Conservation (phyloP, 2,113 vertebrate genomes). For the Craseonycteris thonglongyai region DNA sequence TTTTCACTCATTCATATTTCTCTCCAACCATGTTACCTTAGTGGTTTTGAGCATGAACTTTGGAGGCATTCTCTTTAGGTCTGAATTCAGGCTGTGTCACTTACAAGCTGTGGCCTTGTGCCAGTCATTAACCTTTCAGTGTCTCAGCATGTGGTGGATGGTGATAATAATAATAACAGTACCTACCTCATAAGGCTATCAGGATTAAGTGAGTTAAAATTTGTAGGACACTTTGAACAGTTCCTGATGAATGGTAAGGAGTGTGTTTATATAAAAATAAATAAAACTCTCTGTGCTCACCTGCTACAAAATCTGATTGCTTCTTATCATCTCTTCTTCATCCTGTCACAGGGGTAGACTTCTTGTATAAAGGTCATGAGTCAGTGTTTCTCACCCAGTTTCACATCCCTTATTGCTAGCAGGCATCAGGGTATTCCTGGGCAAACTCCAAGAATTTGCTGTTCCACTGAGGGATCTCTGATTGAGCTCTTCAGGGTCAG, state of each 20-base stretch:
- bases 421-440: background rate
- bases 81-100: background rate
- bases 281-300: background rate
- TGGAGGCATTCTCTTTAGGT: background rate
- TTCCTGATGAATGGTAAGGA: background rate
- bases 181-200: background rate
- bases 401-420: background rate
- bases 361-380: background rate
- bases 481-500: background rate
- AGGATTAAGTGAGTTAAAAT: background rate
- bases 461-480: background rate
- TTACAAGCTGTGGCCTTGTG: background rate
- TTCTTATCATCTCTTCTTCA: background rate
- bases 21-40: background rate
- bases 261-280: background rate
- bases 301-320: background rate
- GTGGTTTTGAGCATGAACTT: background rate
- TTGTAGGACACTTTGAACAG: background rate
- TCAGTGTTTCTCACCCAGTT: background rate
- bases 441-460: background rate
- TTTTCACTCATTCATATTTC: background rate
- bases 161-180: background rate
- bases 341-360: background rate
- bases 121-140: background rate
- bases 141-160: background rate